Conservation (phyloP, 2,797 vertebrate species). For the Cygnus olor region DNA sequence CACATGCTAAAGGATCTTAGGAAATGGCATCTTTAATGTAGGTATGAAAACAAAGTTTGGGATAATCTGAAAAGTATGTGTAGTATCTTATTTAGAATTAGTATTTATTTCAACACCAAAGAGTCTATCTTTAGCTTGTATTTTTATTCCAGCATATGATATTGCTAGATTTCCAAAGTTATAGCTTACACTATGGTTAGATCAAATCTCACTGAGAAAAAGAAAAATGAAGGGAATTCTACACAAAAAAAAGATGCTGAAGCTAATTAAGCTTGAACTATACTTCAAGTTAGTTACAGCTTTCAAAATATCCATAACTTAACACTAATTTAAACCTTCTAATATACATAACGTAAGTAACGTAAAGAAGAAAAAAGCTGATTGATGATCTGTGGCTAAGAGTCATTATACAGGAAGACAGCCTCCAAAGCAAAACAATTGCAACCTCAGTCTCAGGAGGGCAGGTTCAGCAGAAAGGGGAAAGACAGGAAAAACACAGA, state of each 20-base stretch:
- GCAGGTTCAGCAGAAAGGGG: not conserved
- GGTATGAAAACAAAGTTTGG: not conserved
- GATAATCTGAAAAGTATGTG: not conserved
- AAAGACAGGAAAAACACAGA: not conserved
- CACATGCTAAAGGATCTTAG: not conserved
- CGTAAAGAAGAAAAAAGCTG: not conserved
- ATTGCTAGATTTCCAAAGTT: not conserved
- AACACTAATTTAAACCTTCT: not conserved
- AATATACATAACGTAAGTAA: not conserved
- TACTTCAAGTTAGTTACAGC: not conserved
- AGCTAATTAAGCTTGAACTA: not conserved
- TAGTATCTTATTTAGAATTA: not conserved
- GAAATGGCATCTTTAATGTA: not conserved
- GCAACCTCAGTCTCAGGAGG: not conserved
- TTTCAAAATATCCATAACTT: not conserved
- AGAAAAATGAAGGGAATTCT: not conserved
- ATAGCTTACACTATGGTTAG: not conserved
- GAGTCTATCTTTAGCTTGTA: not conserved
- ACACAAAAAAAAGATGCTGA: not conserved
- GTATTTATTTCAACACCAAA: not conserved
- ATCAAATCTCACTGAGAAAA: not conserved
- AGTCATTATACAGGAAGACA: not conserved
- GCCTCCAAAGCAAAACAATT: not conserved
- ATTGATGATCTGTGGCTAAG: not conserved
- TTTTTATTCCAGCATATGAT: not conserved